Evolutionary conservation across 2,113 vertebrate genomes (phyloP), one percentile per base, ranked within the genome.

Genomic region (Carlito syrichta): DNA sequence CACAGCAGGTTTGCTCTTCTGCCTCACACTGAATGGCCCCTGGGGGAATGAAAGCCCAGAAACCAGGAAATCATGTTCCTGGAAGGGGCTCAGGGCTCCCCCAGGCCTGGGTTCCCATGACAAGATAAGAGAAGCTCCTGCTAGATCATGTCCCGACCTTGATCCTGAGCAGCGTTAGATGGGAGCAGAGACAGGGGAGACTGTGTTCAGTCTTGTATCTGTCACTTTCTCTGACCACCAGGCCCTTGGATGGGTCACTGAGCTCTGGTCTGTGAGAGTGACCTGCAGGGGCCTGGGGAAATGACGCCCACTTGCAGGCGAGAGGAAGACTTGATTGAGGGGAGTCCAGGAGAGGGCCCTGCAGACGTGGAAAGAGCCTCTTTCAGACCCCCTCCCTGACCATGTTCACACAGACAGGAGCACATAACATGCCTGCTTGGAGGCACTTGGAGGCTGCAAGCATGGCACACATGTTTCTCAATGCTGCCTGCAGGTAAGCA

Each of bases 391-490:
- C 35, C n/a, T 66, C 32, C n/a, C 48, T 30, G 60, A 62, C 35
- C 23, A 52, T 45, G 10, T 8, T 22, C 74, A 35, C 2, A 22
- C 27, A 19, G 30, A 8, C 32, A 40, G 68, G 50, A 1, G 0
- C 20, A 43, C 2, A 5, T 6, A n/a, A 3, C 23, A 8, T 40
- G 2, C 9, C 66, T 77, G 83, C 81, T 58, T n/a, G 16, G 71
- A 66, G 83, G 14, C 1, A 3, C 6, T 23, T 8, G 19, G 0
- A 45, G n/a, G 30, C n/a, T 58, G 54, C 56, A 25, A 45, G 4
- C 38, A 13, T 3, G 22, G 22, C 17, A 10, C 10, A 68, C 2
- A 0, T 3, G 30, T 12, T 19, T 68, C 52, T 63, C 0, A 0
- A 58, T 3, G 14, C 56, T 73, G 8, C 32, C 43, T 13, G 2